Percentiles rank a stretch among this genome's conserved stretches.
Evolutionary conservation across 2,797 vertebrate species (phyloP).

Genomic region (Hozukius guyotensis): DNA sequence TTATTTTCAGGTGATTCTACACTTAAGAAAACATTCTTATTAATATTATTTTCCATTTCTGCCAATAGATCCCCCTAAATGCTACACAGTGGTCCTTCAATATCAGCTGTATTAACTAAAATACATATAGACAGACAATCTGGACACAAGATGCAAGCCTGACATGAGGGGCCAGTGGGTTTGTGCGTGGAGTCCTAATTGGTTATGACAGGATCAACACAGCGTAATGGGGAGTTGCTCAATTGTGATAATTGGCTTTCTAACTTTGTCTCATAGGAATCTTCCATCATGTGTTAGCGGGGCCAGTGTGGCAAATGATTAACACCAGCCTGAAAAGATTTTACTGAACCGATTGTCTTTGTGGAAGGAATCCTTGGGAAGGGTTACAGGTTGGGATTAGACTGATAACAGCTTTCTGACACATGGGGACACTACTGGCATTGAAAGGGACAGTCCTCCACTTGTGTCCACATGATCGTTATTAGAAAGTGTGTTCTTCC

Average conservation of each 20-base stretch:
- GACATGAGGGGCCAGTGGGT: constrained; percentile 7
- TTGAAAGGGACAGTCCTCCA: not conserved
- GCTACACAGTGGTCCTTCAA: not conserved
- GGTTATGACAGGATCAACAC: constrained; percentile 38
- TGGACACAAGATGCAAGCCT: not conserved
- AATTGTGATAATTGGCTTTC: constrained; percentile 33
- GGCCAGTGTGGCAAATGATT: not conserved
- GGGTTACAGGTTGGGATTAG: not conserved
- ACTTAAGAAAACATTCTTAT: no score
- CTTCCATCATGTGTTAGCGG: not conserved
- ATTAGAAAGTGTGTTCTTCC: constrained; percentile 3
- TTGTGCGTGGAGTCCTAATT: constrained; percentile 22
- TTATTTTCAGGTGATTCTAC: no score
- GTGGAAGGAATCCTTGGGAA: not conserved
- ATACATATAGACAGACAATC: not conserved
- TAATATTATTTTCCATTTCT: no score
- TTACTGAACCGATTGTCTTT: not conserved
- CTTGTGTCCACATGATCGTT: not conserved
- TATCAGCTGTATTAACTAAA: not conserved
- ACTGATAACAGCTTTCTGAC: not conserved
- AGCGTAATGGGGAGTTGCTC: constrained; percentile 14
- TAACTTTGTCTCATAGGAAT: constrained; percentile 7
- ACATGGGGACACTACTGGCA: not conserved
- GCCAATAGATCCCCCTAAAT: no score
- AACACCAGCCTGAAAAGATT: not conserved